Percentiles rank a stretch among this genome's conserved stretches.
phyloP scores from a whole-genome alignment of 2,797 vertebrate species.

The Alosa sapidissima region DNA sequence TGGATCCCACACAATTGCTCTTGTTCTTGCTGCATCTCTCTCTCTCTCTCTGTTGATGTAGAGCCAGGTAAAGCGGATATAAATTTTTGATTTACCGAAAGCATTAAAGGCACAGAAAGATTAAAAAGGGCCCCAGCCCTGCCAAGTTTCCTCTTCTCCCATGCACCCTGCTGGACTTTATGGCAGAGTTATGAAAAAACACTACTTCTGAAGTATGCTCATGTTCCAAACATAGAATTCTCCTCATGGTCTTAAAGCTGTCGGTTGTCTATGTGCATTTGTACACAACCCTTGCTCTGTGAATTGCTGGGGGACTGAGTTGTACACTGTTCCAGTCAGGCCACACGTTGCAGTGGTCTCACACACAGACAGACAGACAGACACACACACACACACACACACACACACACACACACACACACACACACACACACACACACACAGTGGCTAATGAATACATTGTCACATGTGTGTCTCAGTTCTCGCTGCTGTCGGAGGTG shows the following conservation, averaged over 20 bases:
- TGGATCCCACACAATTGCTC: neutral
- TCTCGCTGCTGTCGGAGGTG: constrained; percentile 92
- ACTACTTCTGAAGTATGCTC: neutral
- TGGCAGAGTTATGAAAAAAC: neutral
- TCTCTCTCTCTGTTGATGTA: constrained; percentile 49
- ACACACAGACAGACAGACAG: too few species aligned
- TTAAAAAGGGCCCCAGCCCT: constrained; percentile 20
- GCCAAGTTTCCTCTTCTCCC: neutral
- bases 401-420: too few species aligned
- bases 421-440: too few species aligned
- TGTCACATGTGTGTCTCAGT: constrained; percentile 68
- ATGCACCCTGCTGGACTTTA: neutral
- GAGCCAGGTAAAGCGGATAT: constrained; percentile 43
- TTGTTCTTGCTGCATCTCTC: neutral
- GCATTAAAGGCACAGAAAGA: constrained; percentile 46
- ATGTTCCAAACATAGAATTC: neutral
- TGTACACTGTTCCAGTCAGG: too few species aligned
- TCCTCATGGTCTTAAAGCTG: neutral
- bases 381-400: too few species aligned
- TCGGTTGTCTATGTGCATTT: neutral
- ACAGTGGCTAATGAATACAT: neutral
- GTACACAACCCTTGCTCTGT: too few species aligned
- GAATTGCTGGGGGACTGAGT: too few species aligned
- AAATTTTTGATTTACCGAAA: constrained; percentile 53
- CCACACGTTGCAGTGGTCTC: neutral